These are phyloP conservation scores for Pyrgilauda ruficollis DNA, from an alignment of 2,113 vertebrate species.

Conservation along the genomic window DNA sequence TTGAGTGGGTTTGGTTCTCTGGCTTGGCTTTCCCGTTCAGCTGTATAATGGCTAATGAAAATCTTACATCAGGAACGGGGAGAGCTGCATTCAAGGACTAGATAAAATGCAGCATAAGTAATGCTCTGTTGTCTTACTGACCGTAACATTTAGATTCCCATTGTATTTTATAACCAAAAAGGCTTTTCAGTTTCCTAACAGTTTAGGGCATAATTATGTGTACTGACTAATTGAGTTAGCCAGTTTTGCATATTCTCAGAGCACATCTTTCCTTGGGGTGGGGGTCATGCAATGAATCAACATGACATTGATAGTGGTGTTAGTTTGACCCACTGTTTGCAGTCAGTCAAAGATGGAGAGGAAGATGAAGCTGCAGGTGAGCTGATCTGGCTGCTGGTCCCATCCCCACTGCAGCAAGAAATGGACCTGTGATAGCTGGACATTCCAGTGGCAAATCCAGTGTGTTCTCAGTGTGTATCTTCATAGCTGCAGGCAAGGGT, in stretches of 20 bases:
- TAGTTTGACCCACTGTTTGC: background rate
- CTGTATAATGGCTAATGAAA: background rate
- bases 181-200: slow-evolving; percentile 26
- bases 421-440: background rate
- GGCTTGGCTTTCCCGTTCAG: background rate
- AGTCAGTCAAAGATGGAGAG: background rate
- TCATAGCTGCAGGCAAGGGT: background rate
- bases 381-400: background rate
- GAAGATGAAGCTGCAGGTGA: background rate
- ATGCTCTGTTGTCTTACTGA: background rate
- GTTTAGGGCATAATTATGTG: slow-evolving; percentile 27
- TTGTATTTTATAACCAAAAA: slow-evolving; percentile 6
- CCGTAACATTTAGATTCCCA: background rate
- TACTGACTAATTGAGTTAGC: slow-evolving; percentile 3
- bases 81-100: background rate
- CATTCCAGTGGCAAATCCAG: background rate
- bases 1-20: background rate
- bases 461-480: background rate
- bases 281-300: background rate
- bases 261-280: background rate
- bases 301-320: background rate
- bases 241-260: background rate
- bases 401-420: background rate
- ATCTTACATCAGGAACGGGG: background rate
- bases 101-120: background rate